phyloP scores from a whole-genome alignment of 1,140 invertebrate species.

The Diuraphis noxia region DNA sequence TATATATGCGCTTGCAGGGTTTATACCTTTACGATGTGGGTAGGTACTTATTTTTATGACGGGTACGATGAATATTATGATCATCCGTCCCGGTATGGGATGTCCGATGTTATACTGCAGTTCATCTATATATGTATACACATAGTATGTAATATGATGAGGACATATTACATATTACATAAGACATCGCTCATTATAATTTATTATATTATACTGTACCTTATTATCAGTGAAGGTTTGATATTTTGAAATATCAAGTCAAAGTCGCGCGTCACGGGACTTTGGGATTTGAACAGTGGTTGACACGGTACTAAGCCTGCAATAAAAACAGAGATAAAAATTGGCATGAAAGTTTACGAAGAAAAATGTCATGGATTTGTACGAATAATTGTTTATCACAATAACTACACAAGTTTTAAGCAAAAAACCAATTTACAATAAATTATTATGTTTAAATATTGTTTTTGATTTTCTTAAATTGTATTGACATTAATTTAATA shows the following conservation, averaged over 20 bases:
- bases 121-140: too few relatives aligned
- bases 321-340: neutral
- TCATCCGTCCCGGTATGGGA: neutral
- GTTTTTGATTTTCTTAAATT: neutral
- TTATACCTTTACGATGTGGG: neutral
- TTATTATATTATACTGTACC: neutral
- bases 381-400: neutral
- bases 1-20: neutral
- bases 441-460: neutral
- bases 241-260: neutral
- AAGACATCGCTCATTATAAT: neutral
- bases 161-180: too few relatives aligned
- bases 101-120: neutral
- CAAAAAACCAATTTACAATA: neutral
- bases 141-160: too few relatives aligned
- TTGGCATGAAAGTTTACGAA: neutral
- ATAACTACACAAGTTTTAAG: neutral
- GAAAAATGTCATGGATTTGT: neutral
- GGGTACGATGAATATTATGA: neutral
- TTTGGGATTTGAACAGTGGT: neutral
- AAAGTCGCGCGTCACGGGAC: neutral
- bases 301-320: neutral
- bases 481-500: too few relatives aligned
- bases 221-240: neutral
- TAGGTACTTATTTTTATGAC: neutral